Percentiles rank a stretch among this genome's conserved stretches.
Evolutionary conservation across 2,888 invertebrate species (phyloP).

Genomic region (Selenia dentaria): DNA sequence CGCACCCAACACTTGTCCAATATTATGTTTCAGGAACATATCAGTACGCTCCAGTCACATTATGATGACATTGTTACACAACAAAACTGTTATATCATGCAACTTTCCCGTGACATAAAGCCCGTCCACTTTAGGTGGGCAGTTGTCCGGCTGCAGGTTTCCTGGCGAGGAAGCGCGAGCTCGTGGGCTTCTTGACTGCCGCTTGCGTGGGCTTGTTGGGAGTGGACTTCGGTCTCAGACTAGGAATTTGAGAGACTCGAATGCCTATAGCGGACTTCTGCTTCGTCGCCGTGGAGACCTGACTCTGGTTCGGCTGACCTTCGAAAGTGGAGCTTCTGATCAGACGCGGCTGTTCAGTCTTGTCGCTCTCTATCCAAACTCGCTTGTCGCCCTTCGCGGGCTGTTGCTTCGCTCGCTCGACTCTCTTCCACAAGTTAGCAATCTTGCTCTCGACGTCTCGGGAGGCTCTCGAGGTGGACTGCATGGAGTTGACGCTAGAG

Average conservation of each 20-base stretch:
- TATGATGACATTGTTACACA: no score
- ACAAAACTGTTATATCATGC: no score
- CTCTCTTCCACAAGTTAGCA: slow-evolving; percentile 91
- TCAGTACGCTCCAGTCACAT: no score
- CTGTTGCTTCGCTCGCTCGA: slow-evolving; percentile 87
- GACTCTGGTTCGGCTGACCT: slow-evolving; percentile 72
- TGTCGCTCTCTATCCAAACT: slow-evolving; percentile 84
- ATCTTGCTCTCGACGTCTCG: slow-evolving; percentile 92
- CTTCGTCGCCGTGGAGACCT: slow-evolving; percentile 65
- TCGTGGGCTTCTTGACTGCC: slow-evolving; percentile 51
- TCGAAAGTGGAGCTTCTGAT: slow-evolving; percentile 88
- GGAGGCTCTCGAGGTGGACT: slow-evolving; percentile 63
- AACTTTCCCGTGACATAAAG: no score
- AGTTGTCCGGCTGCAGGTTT: slow-evolving; percentile 60
- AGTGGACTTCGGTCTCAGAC: slow-evolving; percentile 60
- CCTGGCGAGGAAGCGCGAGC: slow-evolving; percentile 56
- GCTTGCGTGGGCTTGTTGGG: slow-evolving; percentile 46
- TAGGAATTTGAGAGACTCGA: slow-evolving; percentile 73
- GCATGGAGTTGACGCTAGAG: slow-evolving; percentile 85
- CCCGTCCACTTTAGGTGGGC: slow-evolving; percentile 51
- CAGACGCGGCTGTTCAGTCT: slow-evolving; percentile 69
- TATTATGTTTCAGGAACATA: no score
- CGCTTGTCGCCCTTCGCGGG: slow-evolving; percentile 84
- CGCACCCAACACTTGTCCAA: no score
- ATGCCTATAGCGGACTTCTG: slow-evolving; percentile 79